phyloP scores from a whole-genome alignment of 2,113 vertebrate species.

The Tachysurus vachellii region DNA sequence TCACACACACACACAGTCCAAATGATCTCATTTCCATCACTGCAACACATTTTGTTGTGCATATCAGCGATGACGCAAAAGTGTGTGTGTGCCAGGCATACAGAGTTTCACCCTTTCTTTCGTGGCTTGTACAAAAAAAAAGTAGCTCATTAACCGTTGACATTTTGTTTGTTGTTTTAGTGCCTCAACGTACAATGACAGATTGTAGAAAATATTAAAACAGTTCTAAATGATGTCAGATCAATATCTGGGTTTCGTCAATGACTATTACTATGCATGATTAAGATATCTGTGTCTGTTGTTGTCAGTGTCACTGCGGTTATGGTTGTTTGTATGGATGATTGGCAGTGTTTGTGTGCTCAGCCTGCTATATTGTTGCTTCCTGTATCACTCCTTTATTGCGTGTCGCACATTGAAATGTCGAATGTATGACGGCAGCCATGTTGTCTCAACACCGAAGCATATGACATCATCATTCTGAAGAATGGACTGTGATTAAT shows the following conservation, averaged over 20 bases:
- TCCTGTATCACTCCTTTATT: background rate
- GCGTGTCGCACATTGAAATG: constrained; percentile 24
- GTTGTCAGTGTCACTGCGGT: background rate
- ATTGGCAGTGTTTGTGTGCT: constrained; percentile 13
- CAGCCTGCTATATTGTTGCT: background rate
- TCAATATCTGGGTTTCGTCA: constrained; percentile 6
- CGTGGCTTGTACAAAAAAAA: background rate
- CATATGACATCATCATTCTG: constrained; percentile 31
- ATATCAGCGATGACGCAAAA: constrained; percentile 28
- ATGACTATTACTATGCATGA: background rate
- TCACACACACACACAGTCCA: constrained; percentile 4
- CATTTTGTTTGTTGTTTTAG: background rate
- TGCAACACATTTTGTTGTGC: constrained; percentile 5
- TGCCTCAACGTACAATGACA: background rate
- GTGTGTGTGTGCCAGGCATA: constrained; percentile 12
- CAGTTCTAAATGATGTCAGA: background rate
- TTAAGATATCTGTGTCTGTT: background rate
- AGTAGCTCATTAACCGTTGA: background rate
- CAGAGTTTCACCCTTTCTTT: background rate
- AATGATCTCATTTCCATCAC: constrained; percentile 50
- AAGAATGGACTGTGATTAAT: constrained; percentile 33
- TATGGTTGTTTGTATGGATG: constrained; percentile 24
- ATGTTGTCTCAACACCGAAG: constrained; percentile 21
- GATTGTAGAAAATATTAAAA: background rate
- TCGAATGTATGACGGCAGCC: constrained; percentile 12